Evolutionary conservation across 1,140 invertebrate species (phyloP).

Genomic region (Cephus cinctus): DNA sequence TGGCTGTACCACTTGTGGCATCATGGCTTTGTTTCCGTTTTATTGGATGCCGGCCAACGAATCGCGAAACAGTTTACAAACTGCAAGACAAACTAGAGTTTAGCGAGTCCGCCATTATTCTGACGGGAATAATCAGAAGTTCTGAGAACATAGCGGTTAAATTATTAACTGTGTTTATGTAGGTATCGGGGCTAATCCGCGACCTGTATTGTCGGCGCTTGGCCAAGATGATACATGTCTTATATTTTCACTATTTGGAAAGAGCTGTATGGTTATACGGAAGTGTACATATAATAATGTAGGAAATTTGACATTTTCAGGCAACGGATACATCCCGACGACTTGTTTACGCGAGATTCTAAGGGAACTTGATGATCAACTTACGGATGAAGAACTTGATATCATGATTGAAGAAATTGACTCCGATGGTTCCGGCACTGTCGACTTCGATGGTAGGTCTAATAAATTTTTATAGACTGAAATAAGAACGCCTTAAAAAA

Average conservation of each 20-base stretch:
- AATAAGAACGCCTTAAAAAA: too few relatives aligned
- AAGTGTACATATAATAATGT: neutral
- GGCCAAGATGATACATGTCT: neutral
- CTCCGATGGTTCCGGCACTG: constrained; percentile 87
- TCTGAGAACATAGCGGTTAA: too few relatives aligned
- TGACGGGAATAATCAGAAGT: too few relatives aligned
- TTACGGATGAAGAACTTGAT: constrained; percentile 89
- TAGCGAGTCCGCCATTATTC: too few relatives aligned
- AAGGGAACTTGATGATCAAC: constrained; percentile 87
- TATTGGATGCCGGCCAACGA: too few relatives aligned
- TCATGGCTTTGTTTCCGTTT: too few relatives aligned
- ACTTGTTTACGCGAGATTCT: constrained; percentile 89
- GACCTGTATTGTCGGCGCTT: neutral
- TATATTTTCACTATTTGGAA: neutral
- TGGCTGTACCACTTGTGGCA: too few relatives aligned
- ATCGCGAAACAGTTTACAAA: too few relatives aligned
- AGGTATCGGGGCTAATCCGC: too few relatives aligned
- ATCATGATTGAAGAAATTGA: constrained; percentile 97
- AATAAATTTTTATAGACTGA: too few relatives aligned
- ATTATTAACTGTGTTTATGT: too few relatives aligned
- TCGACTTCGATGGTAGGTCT: constrained; percentile 72
- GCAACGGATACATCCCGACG: constrained; percentile 95
- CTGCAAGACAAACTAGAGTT: too few relatives aligned
- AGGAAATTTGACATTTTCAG: constrained; percentile 45
- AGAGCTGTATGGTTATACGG: neutral